Evolutionary conservation across 2,888 invertebrate species (phyloP), one percentile per base, ranked within the genome.

Genomic region (Asteroscopus sphinx): DNA sequence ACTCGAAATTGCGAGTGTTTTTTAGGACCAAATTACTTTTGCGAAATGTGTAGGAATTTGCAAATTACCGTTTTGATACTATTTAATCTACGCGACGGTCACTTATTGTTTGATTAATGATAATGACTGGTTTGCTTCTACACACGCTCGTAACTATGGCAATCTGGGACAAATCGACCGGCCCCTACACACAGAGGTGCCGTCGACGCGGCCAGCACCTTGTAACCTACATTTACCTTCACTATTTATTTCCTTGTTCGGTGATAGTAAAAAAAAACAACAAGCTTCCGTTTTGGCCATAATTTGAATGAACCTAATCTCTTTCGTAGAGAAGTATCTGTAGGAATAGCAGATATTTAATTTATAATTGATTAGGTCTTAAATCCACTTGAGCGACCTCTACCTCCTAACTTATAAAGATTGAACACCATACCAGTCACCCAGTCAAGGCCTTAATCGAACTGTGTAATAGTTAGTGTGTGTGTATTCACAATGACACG

Each of bases 381-480:
- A 49, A 32, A 45, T 62, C 26, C 36, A 48, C 36, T 42, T 40
- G 21, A 39, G 45, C 35, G 25, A 30, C 40, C 32, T 32, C 32
- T 33, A 2, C 33, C n/a, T n/a, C n/a, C n/a, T 16, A 28, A 57
- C 42, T 46, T 54, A 45, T 40, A 54, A 51, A 68, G 42, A 57
- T 35, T 42, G 33, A 52, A 30, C 51, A 48, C 46, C 35, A 36
- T 16, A 41, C 26, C 30, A 15, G 61, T 33, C 12, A 53, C 7
- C 41, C 41, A 62, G 69, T 72, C 69, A 70, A 72, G 69, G 69
- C 30, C 15, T 47, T 35, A 57, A 30, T 72, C 41, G 36, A 56
- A 55, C 64, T 35, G 32, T 47, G 46, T 64, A 46, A 57, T 61
- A 40, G 37, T 47, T 56, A n/a, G n/a, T n/a, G n/a, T n/a, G n/a